Evolutionary conservation across 2,113 vertebrate species (phyloP).

Genomic region (Eptesicus fuscus): DNA sequence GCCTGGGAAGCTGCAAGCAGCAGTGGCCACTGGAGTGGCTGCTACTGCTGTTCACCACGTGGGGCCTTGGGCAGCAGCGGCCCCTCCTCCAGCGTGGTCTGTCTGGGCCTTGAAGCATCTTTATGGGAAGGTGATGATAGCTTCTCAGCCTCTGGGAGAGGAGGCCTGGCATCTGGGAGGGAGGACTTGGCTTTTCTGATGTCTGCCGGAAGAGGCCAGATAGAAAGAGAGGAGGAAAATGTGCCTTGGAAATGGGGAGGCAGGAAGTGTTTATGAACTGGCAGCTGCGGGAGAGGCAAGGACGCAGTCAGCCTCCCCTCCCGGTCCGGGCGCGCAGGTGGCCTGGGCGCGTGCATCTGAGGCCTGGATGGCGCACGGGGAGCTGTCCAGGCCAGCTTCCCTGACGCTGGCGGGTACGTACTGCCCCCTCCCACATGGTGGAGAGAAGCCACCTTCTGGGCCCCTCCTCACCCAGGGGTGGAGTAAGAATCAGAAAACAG

Average conservation of each 20-base stretch:
- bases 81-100: neutral
- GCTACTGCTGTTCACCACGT: neutral
- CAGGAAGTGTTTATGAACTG: neutral
- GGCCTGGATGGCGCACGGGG: neutral
- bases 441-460: neutral
- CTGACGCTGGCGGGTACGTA: fast-evolving
- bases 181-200: neutral
- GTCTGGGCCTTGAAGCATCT: neutral
- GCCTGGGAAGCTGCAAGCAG: neutral
- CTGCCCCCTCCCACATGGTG: fast-evolving
- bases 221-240: neutral
- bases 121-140: neutral
- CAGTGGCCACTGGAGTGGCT: neutral
- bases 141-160: neutral
- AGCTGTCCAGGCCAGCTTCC: neutral
- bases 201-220: neutral
- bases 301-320: neutral
- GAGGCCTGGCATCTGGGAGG: neutral
- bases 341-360: neutral
- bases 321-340: neutral
- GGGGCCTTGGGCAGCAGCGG: neutral
- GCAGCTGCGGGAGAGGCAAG: neutral
- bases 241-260: neutral
- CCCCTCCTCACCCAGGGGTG: fast-evolving
- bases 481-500: neutral